phyloP scores from a whole-genome alignment of 2,888 invertebrate genomes.

The Apamea sordens region DNA sequence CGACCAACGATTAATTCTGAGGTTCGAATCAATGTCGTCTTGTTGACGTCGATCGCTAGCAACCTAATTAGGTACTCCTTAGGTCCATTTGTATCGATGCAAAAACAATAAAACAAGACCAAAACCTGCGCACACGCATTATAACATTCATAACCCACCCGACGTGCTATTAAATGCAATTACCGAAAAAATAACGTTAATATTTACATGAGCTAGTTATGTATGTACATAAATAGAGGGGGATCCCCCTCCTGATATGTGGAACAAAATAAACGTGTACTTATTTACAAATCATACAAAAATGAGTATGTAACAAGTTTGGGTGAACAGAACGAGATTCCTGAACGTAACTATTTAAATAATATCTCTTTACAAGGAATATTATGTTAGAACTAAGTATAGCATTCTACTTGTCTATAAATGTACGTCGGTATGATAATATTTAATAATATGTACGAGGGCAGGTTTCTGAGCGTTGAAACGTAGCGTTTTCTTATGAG shows the following conservation, averaged over 20 bases:
- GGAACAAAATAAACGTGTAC: conserved; percentile 71
- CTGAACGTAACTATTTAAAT: conserved; percentile 59
- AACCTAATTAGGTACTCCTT: not conserved
- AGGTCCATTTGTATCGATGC: conserved; percentile 65
- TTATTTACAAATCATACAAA: conserved; percentile 84
- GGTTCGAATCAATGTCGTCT: not conserved
- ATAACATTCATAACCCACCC: conserved; percentile 61
- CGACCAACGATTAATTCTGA: not conserved
- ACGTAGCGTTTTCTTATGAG: conserved; percentile 13
- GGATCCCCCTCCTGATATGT: conserved; percentile 74
- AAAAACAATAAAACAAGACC: conserved; percentile 51
- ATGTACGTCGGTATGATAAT: conserved; percentile 53
- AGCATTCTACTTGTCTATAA: conserved; percentile 51
- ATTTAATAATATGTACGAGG: conserved; percentile 42
- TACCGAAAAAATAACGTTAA: conserved; percentile 59
- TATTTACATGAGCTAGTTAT: conserved; percentile 68
- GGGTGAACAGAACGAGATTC: conserved; percentile 72
- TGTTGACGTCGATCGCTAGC: not conserved
- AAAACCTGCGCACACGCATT: conserved; percentile 38
- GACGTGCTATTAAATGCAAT: conserved; percentile 66
- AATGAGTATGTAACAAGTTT: conserved; percentile 80
- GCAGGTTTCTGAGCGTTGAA: conserved; percentile 20
- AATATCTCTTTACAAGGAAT: conserved; percentile 64
- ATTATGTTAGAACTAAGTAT: conserved; percentile 58
- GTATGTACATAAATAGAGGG: conserved; percentile 64